A percentile compares a stretch with the other conserved stretches of the same genome.
phyloP scores from a whole-genome alignment of 2,888 invertebrate genomes.

The Noctua fimbriata region DNA sequence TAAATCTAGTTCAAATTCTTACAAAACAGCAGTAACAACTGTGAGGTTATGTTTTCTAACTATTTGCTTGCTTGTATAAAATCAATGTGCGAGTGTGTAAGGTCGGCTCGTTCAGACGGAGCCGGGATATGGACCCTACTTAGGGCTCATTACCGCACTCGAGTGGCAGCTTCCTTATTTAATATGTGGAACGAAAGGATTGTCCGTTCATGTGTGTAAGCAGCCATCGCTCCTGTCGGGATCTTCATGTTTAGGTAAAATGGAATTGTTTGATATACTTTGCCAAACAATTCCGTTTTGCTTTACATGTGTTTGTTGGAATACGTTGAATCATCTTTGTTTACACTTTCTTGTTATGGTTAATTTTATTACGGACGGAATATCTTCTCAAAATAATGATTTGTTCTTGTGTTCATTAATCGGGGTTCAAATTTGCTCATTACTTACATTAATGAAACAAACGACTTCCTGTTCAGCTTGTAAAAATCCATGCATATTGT shows the following conservation, averaged over 20 bases:
- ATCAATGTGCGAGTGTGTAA: constrained; percentile 46
- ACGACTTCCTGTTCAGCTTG: background rate
- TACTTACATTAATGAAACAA: background rate
- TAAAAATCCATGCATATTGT: constrained; percentile 12
- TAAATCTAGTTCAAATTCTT: background rate
- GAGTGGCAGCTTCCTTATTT: constrained; percentile 65
- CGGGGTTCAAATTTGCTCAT: background rate
- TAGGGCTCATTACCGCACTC: constrained; percentile 67
- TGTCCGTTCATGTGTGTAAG: constrained; percentile 62
- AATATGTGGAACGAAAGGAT: constrained; percentile 69
- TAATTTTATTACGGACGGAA: background rate
- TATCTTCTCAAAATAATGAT: background rate
- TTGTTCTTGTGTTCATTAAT: background rate
- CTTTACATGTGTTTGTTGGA: background rate
- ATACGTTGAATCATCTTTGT: background rate
- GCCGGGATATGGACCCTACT: constrained; percentile 65
- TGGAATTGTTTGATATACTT: constrained; percentile 56
- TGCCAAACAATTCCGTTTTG: constrained; percentile 33
- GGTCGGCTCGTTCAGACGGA: constrained; percentile 54
- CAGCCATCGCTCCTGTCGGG: constrained; percentile 43
- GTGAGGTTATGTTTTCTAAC: constrained; percentile 14
- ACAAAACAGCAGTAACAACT: constrained; percentile 17
- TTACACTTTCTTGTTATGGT: background rate
- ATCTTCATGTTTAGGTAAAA: constrained; percentile 62
- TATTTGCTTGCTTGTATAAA: constrained; percentile 38